phyloP scores from a whole-genome alignment of 2,888 invertebrate genomes.

The Yponomeuta malinellus region DNA sequence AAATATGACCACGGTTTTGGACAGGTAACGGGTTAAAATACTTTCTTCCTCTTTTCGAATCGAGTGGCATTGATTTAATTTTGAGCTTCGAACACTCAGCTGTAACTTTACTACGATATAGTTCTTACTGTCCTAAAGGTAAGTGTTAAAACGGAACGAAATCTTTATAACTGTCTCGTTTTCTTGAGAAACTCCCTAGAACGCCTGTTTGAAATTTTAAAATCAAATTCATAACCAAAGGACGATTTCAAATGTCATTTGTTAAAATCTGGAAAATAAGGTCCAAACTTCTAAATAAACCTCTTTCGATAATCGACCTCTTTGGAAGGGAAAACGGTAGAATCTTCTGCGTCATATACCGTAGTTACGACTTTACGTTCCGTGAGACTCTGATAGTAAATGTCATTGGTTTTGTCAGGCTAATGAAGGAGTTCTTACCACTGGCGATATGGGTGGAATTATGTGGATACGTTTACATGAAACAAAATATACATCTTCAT shows the following conservation, averaged over 20 bases:
- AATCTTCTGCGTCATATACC: conserved; percentile 15
- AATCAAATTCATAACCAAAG: conserved; percentile 34
- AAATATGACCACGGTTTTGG: no score
- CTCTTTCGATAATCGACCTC: conserved; percentile 24
- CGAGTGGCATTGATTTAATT: background rate
- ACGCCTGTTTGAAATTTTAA: conserved; percentile 36
- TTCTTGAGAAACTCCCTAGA: background rate
- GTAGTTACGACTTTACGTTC: conserved; percentile 29
- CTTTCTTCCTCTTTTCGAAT: background rate
- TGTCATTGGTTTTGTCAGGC: conserved; percentile 67
- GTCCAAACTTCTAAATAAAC: conserved; percentile 21
- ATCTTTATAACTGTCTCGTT: background rate
- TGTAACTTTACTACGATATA: background rate
- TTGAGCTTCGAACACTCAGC: background rate
- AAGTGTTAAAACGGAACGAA: background rate
- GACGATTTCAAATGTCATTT: conserved; percentile 61
- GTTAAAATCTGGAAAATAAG: conserved; percentile 50
- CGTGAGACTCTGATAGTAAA: conserved; percentile 42
- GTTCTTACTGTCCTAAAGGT: background rate
- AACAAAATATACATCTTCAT: background rate
- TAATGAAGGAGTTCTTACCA: conserved; percentile 50
- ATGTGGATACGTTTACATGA: conserved; percentile 5
- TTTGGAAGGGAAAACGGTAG: accelerated
- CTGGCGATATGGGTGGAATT: background rate
- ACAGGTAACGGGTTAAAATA: background rate